phyloP scores from a whole-genome alignment of 2,113 vertebrate species.

The Oryzias celebensis region DNA sequence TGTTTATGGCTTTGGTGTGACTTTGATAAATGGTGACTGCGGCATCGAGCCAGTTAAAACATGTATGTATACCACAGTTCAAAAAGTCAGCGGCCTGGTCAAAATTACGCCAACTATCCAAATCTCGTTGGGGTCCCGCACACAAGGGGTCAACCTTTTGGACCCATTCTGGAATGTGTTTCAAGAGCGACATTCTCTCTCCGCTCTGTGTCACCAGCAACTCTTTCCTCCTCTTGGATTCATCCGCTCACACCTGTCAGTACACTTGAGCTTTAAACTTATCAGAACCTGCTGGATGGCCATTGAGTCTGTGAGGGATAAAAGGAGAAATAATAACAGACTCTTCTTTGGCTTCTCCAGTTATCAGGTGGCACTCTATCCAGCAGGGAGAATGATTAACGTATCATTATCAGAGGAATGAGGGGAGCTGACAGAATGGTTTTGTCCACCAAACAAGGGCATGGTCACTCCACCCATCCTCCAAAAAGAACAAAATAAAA shows the following conservation, averaged over 20 bases:
- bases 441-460: slow-evolving; percentile 40
- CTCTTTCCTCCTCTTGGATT: slow-evolving; percentile 17
- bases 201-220: slow-evolving; percentile 5
- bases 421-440: slow-evolving; percentile 56
- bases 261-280: slow-evolving; percentile 23
- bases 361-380: slow-evolving; percentile 41
- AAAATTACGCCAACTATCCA: slow-evolving; percentile 59
- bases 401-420: slow-evolving; percentile 55
- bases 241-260: not conserved
- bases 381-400: slow-evolving; percentile 37
- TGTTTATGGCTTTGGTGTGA: slow-evolving; percentile 11
- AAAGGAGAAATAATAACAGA: slow-evolving; percentile 5
- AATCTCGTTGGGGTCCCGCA: slow-evolving; percentile 23
- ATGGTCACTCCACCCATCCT: slow-evolving; percentile 35
- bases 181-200: slow-evolving; percentile 32
- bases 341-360: slow-evolving; percentile 15
- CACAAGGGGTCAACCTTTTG: slow-evolving; percentile 5
- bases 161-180: slow-evolving; percentile 35
- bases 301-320: not conserved
- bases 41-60: slow-evolving; percentile 30
- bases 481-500: slow-evolving; percentile 15
- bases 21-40: slow-evolving; percentile 10
- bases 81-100: slow-evolving; percentile 53
- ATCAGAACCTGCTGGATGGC: slow-evolving; percentile 19
- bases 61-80: slow-evolving; percentile 56